Evolutionary conservation across 2,797 vertebrate genomes (phyloP).

Genomic region (Coregonus suidteri): DNA sequence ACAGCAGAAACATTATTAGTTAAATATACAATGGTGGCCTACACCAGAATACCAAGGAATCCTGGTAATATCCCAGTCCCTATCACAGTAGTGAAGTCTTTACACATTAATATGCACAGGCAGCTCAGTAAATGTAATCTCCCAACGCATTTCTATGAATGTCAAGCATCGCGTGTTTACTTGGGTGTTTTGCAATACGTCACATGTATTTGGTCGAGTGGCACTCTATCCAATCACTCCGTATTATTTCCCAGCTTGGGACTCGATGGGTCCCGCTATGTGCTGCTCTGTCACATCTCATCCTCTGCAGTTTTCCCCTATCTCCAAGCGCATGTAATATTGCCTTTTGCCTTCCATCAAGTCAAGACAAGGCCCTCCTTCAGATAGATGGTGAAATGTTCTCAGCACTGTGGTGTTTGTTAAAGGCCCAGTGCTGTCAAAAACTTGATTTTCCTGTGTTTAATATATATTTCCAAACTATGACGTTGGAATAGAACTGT

Average conservation of each 20-base stretch:
- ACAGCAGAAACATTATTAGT: too few relatives aligned
- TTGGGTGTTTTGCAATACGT: constrained; percentile 56
- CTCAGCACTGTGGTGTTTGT: constrained; percentile 54
- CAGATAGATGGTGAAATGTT: constrained; percentile 72
- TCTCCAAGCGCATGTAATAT: constrained; percentile 71
- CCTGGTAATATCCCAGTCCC: neutral
- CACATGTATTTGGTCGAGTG: constrained; percentile 71
- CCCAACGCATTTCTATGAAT: constrained; percentile 67
- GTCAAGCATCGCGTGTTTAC: constrained; percentile 62
- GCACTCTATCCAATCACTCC: constrained; percentile 61
- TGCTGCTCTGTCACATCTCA: constrained; percentile 67
- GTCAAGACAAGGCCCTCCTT: constrained; percentile 40
- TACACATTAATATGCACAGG: neutral
- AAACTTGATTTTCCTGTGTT: too few relatives aligned
- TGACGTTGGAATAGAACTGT: too few relatives aligned
- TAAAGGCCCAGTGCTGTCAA: constrained; percentile 9
- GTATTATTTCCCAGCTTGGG: constrained; percentile 63
- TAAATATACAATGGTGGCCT: neutral
- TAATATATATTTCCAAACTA: too few relatives aligned
- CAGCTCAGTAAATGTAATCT: constrained; percentile 41
- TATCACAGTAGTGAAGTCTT: too few relatives aligned
- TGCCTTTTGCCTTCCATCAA: constrained; percentile 77
- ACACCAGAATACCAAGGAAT: neutral
- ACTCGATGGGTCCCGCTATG: constrained; percentile 23
- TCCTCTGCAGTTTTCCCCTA: constrained; percentile 59